These are phyloP conservation scores for Helogale parvula DNA, from an alignment of 2,113 vertebrate species.

Conservation along the genomic window DNA sequence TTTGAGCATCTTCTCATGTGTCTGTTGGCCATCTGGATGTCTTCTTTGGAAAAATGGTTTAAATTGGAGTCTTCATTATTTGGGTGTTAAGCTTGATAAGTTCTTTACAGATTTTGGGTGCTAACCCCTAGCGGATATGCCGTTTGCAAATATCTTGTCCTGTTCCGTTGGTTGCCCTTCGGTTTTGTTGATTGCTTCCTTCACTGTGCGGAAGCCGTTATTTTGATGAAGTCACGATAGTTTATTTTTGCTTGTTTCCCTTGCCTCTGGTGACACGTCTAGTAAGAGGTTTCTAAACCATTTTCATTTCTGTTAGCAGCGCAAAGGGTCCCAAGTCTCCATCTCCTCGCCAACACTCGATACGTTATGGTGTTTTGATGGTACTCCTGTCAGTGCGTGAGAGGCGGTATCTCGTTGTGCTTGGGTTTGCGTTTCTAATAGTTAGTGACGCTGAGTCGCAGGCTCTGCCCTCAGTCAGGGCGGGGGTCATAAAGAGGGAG, in stretches of 20 bases:
- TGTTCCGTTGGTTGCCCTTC: neutral
- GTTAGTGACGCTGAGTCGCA: neutral
- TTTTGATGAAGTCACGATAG: neutral
- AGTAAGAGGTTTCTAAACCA: neutral
- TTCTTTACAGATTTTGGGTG: neutral
- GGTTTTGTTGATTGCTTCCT: neutral
- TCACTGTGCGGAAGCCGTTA: neutral
- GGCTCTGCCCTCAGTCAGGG: neutral
- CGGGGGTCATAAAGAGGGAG: neutral
- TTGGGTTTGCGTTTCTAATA: neutral
- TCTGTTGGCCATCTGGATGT: neutral
- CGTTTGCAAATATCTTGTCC: neutral
- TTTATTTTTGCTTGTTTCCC: neutral
- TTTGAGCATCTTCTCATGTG: neutral
- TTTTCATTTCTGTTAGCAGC: neutral
- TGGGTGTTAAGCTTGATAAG: neutral
- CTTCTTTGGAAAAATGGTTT: neutral
- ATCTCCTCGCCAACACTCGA: neutral
- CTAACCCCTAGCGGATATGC: neutral
- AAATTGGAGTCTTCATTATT: neutral
- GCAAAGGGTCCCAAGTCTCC: neutral
- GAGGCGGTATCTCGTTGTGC: neutral
- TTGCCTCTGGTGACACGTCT: neutral
- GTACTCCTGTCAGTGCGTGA: neutral
- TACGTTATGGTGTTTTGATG: neutral